Percentiles rank a stretch among this genome's conserved stretches.
phyloP scores from a whole-genome alignment of 2,113 vertebrate genomes.

The Apodemus speciosus region DNA sequence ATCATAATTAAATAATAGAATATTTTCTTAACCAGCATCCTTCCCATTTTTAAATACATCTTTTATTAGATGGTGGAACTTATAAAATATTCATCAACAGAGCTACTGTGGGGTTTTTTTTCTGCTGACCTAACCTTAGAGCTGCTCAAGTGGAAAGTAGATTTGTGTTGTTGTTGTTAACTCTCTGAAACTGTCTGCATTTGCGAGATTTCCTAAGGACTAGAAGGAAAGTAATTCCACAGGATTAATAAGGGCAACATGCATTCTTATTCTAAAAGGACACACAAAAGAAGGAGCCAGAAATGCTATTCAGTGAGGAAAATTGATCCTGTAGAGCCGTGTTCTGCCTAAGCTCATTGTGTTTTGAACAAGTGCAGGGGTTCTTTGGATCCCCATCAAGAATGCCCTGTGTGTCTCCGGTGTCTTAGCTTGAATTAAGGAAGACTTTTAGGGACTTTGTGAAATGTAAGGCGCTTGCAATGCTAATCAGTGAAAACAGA shows the following conservation, averaged over 20 bases:
- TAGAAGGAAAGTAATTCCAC: constrained; percentile 77
- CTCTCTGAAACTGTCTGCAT: constrained; percentile 69
- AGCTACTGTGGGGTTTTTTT: constrained; percentile 71
- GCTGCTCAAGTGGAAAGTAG: constrained; percentile 82
- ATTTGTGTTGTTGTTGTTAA: constrained; percentile 78
- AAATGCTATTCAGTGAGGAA: constrained; percentile 74
- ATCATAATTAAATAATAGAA: constrained; percentile 71
- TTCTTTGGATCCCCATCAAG: constrained; percentile 79
- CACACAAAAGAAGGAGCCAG: constrained; percentile 45
- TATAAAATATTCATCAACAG: constrained; percentile 84
- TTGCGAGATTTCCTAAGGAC: constrained; percentile 79
- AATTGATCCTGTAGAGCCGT: constrained; percentile 68
- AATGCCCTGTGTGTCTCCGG: constrained; percentile 68
- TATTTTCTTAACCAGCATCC: constrained; percentile 73
- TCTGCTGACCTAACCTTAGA: constrained; percentile 82
- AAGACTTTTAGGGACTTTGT: constrained; percentile 78
- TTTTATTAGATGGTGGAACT: constrained; percentile 75
- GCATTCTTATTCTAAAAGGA: constrained; percentile 75
- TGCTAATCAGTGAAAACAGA: constrained; percentile 78
- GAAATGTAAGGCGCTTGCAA: constrained; percentile 70
- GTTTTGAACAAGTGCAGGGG: constrained; percentile 70
- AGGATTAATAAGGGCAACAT: constrained; percentile 80
- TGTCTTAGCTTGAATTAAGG: constrained; percentile 82
- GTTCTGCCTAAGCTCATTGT: constrained; percentile 77
- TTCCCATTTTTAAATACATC: constrained; percentile 77